These are phyloP conservation scores for Halichoeres trimaculatus DNA, from an alignment of 2,113 vertebrate species.

Conservation along the genomic window DNA sequence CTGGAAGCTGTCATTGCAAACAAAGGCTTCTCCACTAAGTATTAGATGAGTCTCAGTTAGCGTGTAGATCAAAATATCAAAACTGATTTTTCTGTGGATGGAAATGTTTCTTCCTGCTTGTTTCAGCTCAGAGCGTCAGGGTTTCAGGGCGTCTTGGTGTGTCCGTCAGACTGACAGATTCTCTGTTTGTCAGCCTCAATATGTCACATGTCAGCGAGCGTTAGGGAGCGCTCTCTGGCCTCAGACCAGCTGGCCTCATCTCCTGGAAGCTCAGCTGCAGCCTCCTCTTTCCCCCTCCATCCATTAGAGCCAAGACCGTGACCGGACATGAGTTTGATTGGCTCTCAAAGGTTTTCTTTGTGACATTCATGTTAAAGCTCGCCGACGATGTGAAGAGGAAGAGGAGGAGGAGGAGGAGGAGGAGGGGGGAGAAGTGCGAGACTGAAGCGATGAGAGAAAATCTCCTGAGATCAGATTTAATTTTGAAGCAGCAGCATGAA, in stretches of 20 bases:
- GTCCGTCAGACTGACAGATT: slow-evolving; percentile 1
- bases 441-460: slow-evolving; percentile 9
- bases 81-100: no score
- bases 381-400: background rate
- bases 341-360: slow-evolving; percentile 41
- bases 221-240: slow-evolving; percentile 33
- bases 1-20: no score
- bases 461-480: slow-evolving; percentile 24
- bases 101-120: no score
- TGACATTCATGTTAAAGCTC: slow-evolving; percentile 39
- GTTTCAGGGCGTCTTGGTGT: background rate
- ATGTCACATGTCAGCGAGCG: slow-evolving; percentile 15
- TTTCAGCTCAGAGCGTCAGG: no score
- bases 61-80: no score
- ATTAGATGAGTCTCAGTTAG: no score
- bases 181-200: slow-evolving; percentile 21
- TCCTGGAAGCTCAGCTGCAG: slow-evolving; percentile 48
- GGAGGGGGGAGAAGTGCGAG: background rate
- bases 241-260: slow-evolving; percentile 46
- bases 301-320: slow-evolving; percentile 31
- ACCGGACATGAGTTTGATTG: slow-evolving; percentile 47
- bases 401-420: background rate
- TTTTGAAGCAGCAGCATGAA: background rate
- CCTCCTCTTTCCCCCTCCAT: background rate
- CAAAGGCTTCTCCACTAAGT: no score